A percentile compares a stretch with the other conserved stretches of the same genome.
Conservation (phyloP, 2,113 vertebrate genomes). For the Charadrius vociferus region DNA sequence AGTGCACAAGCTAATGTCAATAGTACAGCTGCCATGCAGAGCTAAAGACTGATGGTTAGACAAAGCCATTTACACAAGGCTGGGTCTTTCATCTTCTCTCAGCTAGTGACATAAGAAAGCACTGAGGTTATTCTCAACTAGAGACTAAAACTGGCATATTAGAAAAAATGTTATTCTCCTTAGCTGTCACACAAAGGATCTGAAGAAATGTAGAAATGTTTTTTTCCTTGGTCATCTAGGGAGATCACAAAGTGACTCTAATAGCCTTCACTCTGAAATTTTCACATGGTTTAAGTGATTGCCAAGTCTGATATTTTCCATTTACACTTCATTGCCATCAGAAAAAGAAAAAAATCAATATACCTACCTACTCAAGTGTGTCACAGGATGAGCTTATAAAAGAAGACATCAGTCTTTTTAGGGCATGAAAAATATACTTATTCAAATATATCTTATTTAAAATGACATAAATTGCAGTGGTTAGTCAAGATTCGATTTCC, state of each 20-base stretch:
- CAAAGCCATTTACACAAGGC: slow-evolving; percentile 89
- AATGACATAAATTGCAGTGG: slow-evolving; percentile 86
- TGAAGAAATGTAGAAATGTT: slow-evolving; percentile 87
- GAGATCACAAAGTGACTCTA: slow-evolving; percentile 86
- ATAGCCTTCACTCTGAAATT: slow-evolving; percentile 86
- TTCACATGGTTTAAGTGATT: slow-evolving; percentile 87
- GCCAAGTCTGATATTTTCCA: slow-evolving; percentile 88
- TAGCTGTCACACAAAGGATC: slow-evolving; percentile 85
- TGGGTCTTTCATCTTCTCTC: slow-evolving; percentile 86
- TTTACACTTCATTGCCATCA: slow-evolving; percentile 88
- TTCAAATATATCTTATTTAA: slow-evolving; percentile 88
- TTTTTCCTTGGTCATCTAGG: slow-evolving; percentile 83
- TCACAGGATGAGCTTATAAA: slow-evolving; percentile 86
- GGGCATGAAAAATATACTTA: slow-evolving; percentile 87
- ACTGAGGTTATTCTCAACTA: slow-evolving; percentile 82
- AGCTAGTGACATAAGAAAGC: slow-evolving; percentile 87
- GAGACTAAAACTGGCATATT: slow-evolving; percentile 84
- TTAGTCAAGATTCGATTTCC: slow-evolving; percentile 86
- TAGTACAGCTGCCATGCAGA: slow-evolving; percentile 85
- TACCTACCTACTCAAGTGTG: slow-evolving; percentile 86
- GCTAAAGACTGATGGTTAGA: slow-evolving; percentile 88
- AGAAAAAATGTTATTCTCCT: slow-evolving; percentile 86
- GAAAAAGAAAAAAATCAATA: slow-evolving; percentile 90
- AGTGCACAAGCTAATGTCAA: slow-evolving; percentile 88
- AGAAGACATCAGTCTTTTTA: slow-evolving; percentile 87